Conservation (phyloP, 1,140 invertebrate species). For the Globodera ellingtonae region DNA sequence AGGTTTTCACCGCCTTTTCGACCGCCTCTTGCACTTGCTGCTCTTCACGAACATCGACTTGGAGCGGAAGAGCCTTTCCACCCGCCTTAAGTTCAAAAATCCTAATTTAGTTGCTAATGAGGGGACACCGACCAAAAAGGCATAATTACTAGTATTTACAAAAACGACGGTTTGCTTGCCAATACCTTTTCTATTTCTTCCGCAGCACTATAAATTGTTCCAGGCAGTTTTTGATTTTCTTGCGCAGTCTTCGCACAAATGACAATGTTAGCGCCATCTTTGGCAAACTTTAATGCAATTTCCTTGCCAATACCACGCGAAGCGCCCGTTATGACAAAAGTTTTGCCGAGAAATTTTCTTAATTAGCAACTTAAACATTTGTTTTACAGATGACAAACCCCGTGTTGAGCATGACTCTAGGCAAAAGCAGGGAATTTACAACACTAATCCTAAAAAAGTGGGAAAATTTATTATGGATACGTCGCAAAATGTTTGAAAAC, state of each 20-base stretch:
- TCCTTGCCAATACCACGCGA: constrained; percentile 91
- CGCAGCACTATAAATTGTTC: constrained; percentile 93
- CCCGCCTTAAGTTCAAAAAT: constrained; percentile 73
- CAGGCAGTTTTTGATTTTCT: constrained; percentile 89
- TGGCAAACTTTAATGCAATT: constrained; percentile 84
- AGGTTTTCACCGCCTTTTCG: constrained; percentile 81
- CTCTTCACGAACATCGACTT: constrained; percentile 91
- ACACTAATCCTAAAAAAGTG: background rate
- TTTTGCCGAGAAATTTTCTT: constrained; percentile 83
- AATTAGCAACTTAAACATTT: constrained; percentile 19
- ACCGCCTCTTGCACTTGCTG: constrained; percentile 80
- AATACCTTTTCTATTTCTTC: constrained; percentile 80
- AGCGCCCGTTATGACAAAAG: constrained; percentile 92
- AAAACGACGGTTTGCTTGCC: background rate
- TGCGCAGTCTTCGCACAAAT: constrained; percentile 63
- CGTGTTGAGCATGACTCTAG: constrained; percentile 33
- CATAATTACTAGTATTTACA: background rate
- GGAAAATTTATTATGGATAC: background rate
- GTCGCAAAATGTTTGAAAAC: no score
- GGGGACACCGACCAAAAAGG: background rate
- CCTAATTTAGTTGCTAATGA: no score
- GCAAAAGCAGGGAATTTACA: background rate
- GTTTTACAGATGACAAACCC: constrained; percentile 19
- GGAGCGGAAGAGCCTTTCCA: constrained; percentile 85
- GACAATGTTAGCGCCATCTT: constrained; percentile 74